Evolutionary conservation across 2,113 vertebrate species (phyloP).

Genomic region (Alosa alosa): DNA sequence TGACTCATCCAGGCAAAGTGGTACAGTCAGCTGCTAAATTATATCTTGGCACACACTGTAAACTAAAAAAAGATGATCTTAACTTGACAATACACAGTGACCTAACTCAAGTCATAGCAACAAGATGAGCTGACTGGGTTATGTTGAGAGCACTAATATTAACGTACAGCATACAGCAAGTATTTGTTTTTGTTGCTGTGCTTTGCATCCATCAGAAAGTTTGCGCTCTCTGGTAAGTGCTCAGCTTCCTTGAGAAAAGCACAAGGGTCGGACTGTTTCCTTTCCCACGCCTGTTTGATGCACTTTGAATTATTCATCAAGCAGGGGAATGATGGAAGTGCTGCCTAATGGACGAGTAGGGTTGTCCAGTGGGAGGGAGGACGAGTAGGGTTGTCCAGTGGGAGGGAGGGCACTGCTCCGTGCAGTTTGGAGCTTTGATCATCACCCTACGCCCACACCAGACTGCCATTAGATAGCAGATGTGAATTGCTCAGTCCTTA

Average conservation of each 20-base stretch:
- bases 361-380: slow-evolving; percentile 31
- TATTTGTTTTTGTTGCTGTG: not conserved
- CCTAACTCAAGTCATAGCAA: no score
- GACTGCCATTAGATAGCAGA: not conserved
- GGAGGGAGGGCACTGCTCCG: slow-evolving; percentile 24
- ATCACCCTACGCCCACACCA: not conserved
- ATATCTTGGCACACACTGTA: not conserved
- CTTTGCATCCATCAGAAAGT: not conserved
- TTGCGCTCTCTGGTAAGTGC: not conserved
- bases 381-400: slow-evolving; percentile 37
- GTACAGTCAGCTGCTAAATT: not conserved
- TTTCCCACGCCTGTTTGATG: not conserved
- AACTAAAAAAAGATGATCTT: no score
- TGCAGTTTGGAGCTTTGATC: not conserved
- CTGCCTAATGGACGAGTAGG: slow-evolving; percentile 47
- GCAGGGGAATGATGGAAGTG: slow-evolving; percentile 43
- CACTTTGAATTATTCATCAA: slow-evolving; percentile 59
- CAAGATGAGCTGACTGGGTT: no score
- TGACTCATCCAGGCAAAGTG: not conserved
- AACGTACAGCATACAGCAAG: not conserved
- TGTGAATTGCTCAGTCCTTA: not conserved
- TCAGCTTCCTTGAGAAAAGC: not conserved
- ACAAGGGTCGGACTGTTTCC: not conserved
- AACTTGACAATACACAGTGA: no score
- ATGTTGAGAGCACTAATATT: no score